Conservation (phyloP, 1,140 invertebrate species). For the Meteorus sp. region DNA sequence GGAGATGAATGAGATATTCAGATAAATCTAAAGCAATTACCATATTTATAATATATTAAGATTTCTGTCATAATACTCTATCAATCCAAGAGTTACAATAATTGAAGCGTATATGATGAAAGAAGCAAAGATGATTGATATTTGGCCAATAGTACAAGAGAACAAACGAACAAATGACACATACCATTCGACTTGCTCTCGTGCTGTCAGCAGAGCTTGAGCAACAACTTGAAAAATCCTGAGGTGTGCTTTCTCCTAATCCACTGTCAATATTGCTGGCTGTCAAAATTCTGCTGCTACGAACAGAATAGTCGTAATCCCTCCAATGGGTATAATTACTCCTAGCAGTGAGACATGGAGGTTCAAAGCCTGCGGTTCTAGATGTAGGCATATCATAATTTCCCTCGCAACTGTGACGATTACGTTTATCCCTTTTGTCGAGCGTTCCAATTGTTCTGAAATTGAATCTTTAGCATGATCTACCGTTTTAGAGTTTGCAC, state of each 20-base stretch:
- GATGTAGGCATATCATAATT: conserved; percentile 49
- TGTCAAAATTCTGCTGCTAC: conserved; percentile 53
- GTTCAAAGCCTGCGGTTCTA: conserved; percentile 44
- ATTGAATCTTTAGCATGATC: conserved; percentile 50
- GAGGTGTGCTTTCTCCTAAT: conserved; percentile 57
- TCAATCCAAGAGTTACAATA: conserved; percentile 17
- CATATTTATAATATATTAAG: too few species aligned
- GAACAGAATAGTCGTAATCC: conserved; percentile 50
- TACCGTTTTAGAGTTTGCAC: conserved; percentile 25
- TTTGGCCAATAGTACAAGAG: background rate
- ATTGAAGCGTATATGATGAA: background rate
- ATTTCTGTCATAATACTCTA: background rate
- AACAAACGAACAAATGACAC: conserved; percentile 39
- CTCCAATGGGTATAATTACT: conserved; percentile 48
- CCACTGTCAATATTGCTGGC: conserved; percentile 55
- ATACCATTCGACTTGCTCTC: conserved; percentile 47
- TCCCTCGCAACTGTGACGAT: conserved; percentile 52
- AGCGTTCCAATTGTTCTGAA: conserved; percentile 57
- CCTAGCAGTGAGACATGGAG: conserved; percentile 43
- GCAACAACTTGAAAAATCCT: conserved; percentile 58
- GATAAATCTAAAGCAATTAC: too few species aligned
- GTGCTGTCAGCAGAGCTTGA: conserved; percentile 58
- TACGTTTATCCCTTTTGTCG: conserved; percentile 54
- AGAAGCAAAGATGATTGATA: background rate
- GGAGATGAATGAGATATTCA: too few species aligned